Conservation (phyloP, 2,113 vertebrate genomes). For the human (Homo sapiens) region DNA sequence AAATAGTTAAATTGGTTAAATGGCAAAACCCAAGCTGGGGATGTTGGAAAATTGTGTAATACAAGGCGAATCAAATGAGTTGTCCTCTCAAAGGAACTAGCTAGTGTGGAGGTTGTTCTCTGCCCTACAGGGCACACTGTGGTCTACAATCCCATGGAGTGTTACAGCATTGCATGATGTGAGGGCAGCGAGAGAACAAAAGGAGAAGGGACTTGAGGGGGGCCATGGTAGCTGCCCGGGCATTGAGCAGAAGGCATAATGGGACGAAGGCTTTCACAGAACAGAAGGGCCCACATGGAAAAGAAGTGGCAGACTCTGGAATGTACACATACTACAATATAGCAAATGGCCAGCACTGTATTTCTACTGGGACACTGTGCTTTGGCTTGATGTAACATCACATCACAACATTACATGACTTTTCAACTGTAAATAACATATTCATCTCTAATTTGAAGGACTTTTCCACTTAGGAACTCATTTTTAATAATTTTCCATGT, state of each 20-base stretch:
- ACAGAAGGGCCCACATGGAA: neutral
- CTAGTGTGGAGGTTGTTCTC: neutral
- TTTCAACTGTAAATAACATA: neutral
- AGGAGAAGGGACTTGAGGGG: neutral
- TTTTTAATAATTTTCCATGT: neutral
- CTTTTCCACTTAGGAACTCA: neutral
- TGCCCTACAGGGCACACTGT: accelerated
- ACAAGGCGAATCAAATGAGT: neutral
- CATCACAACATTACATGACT: neutral
- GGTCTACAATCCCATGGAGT: neutral
- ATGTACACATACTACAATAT: neutral
- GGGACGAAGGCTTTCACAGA: neutral
- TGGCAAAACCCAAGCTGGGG: neutral
- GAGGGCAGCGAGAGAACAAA: neutral
- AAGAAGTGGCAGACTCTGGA: neutral
- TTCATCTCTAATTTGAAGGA: neutral
- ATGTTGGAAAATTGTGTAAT: neutral
- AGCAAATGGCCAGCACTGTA: neutral
- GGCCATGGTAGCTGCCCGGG: accelerated
- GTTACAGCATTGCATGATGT: accelerated
- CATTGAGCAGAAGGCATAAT: neutral
- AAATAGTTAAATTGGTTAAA: neutral
- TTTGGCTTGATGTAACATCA: neutral
- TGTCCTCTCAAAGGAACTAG: neutral
- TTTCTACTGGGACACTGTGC: neutral